Base-by-base conservation (phyloP, 2,797 vertebrate species). In the Schizopygopsis pylzovi region DNA sequence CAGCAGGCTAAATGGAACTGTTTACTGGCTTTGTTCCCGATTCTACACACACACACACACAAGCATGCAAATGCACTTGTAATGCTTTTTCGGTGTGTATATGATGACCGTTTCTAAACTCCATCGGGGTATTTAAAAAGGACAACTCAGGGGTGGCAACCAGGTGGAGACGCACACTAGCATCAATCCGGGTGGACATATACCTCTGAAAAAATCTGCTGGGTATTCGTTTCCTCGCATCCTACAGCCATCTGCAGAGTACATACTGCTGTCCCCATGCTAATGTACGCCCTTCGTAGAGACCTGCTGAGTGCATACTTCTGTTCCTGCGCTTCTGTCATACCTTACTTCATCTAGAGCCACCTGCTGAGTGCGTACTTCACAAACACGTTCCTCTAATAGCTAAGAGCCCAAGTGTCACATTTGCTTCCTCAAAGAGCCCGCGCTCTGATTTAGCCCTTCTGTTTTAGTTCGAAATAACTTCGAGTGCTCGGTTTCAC, bases 111-210 rank as follows among this genome's bases (percentile, higher is more conserved):
- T 45, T 67, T 79, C 28, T 71, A 83, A 89, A 91, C 91, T 82
- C 82, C 45, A 87, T 87, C 89, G 91, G 88, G 91, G 90, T 94
- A 90, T 93, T 94, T 94, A 92, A 90, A 89, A 78, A 84, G 89
- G 92, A 91, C 91, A 91, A 88, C 61, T 86, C 76, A 85, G 88
- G 84, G 87, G 89, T 88, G 80, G 88, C 90, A 87, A 91, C 92
- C 93, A 93, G 92, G 93, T 93, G 92, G 92, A 92, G 88, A 89
- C 87, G 88, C 79, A 59, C 79, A 65, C 70, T 33, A 68, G 88
- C 71, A 33, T 83, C 83, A 81, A 77, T 79, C 67, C 28, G 6
- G 15, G 41, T 10, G 6, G 15, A 61, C 68, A 28, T 22, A 20
- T 47, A 45, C 39, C 39, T 59, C 7, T 25, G 20, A 71, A 79